These are phyloP conservation scores for Cylindroiulus punctatus DNA, from an alignment of 2,888 invertebrate genomes.

Conservation along the genomic window DNA sequence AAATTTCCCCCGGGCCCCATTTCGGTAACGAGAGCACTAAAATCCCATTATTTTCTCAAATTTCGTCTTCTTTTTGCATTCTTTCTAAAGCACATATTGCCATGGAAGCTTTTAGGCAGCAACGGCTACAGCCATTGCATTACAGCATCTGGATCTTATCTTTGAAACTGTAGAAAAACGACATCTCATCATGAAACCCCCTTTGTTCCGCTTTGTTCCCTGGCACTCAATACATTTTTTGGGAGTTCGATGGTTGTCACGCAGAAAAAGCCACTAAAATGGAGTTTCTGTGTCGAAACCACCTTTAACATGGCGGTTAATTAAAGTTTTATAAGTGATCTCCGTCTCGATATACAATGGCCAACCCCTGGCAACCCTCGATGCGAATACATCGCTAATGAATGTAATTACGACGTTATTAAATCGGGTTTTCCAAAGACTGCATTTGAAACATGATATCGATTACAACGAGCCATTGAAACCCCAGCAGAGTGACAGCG, in stretches of 20 bases:
- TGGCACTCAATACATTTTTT: not conserved
- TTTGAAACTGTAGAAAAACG: not conserved
- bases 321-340: not conserved
- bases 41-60: not conserved
- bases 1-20: not conserved
- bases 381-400: slow-evolving; percentile 7
- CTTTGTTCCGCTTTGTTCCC: no score
- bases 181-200: not conserved
- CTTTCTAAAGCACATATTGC: not conserved
- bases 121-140: not conserved
- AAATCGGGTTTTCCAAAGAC: slow-evolving; percentile 28
- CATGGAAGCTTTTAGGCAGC: not conserved
- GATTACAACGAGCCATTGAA: not conserved
- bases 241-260: not conserved
- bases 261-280: not conserved
- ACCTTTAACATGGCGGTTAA: not conserved
- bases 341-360: not conserved
- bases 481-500: not conserved
- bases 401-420: slow-evolving; percentile 30
- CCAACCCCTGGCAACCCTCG: not conserved
- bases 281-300: not conserved
- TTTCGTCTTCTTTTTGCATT: not conserved
- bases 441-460: slow-evolving; percentile 41
- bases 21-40: not conserved
- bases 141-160: not conserved